These are phyloP conservation scores for Netelia virgata DNA, from an alignment of 2,888 invertebrate genomes.

Conservation along the genomic window DNA sequence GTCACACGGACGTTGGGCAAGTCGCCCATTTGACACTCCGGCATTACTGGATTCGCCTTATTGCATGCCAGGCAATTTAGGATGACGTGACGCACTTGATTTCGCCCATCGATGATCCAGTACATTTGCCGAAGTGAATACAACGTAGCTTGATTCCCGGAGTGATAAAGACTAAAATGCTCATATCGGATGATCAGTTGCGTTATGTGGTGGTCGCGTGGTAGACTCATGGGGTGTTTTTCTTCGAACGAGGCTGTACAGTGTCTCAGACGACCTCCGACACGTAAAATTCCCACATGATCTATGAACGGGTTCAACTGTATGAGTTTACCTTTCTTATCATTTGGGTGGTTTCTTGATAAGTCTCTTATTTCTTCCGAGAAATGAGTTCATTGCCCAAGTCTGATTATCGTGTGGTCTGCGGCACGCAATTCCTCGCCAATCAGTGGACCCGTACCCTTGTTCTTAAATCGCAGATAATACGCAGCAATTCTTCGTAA, in stretches of 20 bases:
- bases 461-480: neutral
- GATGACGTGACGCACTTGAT: slow-evolving; percentile 15
- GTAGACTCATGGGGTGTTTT: slow-evolving; percentile 19
- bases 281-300: too few species aligned
- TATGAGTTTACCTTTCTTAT: too few species aligned
- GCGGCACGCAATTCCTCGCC: too few species aligned
- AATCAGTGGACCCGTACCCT: too few species aligned
- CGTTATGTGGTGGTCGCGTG: neutral
- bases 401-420: too few species aligned
- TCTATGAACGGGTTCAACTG: too few species aligned
- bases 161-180: neutral
- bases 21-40: slow-evolving; percentile 19
- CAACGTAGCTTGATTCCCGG: slow-evolving; percentile 12
- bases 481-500: neutral
- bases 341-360: too few species aligned
- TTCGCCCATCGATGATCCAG: slow-evolving; percentile 22
- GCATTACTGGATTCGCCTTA: neutral
- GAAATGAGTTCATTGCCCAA: too few species aligned
- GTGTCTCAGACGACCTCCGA: too few species aligned
- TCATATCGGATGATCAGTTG: slow-evolving; percentile 21
- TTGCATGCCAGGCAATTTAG: neutral
- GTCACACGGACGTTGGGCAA: slow-evolving; percentile 9
- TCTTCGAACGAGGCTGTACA: neutral
- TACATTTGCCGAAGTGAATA: slow-evolving; percentile 7
- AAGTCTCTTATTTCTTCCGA: too few species aligned